Evolutionary conservation across 53 echinoderm and acorn worm species (phyloP), one percentile per base, ranked within the genome.

Genomic region (Antedon mediterranea): DNA sequence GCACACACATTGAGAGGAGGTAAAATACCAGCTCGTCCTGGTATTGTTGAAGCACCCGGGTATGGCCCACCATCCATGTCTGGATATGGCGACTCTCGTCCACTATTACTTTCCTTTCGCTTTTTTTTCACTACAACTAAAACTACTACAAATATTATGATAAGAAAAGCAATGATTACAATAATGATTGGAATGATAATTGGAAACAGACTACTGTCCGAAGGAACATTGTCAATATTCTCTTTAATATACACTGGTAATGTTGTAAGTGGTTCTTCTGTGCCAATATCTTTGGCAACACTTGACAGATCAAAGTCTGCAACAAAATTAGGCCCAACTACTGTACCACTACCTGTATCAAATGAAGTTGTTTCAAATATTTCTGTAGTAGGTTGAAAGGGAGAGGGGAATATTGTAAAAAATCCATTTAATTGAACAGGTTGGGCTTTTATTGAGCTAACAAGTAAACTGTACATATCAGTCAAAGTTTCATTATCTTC

Each of bases 21-120:
- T 73, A 90, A 87, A 31, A 90, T 84, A 32, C 87, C 84, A 23
- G 79, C 87, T 30, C 85, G 90, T 20, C 84, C 87, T 14, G 91
- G 89, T 18, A 79, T 76, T 0, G 87, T 75, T 79, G 82, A 82
- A 15, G 90, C 76, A 30, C 85, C 85, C 0, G 85, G 93, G 34
- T 84, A 83, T 14, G 83, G 87, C 30, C 87, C 87, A 34, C 79
- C 43, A 31, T 88, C 85, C 23, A 82, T 82, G 43, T 85, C 89
- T 3, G 88, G 87, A 29, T 90, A 87, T 3, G 86, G 78, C 32
- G 83, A 83, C 78, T 81, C 82, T 34, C 88, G 85, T 42, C 83
- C 78, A 4, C 57, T 57, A 18, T 79, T 31, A 31, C 32, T 30
- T 76, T 71, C 74, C 72, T 87, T 77, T 34, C 70, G 80, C 72